Evolutionary conservation across 2,888 invertebrate species (phyloP).

Genomic region (Cryptocephalus moraei): DNA sequence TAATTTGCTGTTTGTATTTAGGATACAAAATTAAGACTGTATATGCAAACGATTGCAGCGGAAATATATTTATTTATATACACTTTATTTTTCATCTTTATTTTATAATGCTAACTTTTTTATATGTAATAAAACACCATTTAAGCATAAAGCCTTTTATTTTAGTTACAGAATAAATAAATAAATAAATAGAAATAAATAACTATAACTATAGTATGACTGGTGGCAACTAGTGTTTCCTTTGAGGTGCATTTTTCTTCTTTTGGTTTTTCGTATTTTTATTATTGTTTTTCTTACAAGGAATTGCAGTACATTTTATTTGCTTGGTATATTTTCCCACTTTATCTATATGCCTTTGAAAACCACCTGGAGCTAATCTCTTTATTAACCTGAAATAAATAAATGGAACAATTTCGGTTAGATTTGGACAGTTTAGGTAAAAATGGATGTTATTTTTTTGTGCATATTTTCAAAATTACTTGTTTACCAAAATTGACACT

Average conservation of each 20-base stretch:
- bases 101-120: slow-evolving; percentile 29
- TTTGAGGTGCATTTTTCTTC: slow-evolving; percentile 19
- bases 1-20: slow-evolving; percentile 25
- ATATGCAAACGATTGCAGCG: slow-evolving; percentile 28
- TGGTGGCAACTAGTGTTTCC: slow-evolving; percentile 22
- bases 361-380: slow-evolving; percentile 28
- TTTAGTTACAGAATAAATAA: slow-evolving; percentile 19
- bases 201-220: slow-evolving; percentile 8
- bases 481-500: too few relatives aligned
- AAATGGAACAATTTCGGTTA: too few relatives aligned
- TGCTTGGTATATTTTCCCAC: slow-evolving; percentile 31
- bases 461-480: too few relatives aligned
- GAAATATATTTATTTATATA: slow-evolving; percentile 29
- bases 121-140: slow-evolving; percentile 27
- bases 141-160: slow-evolving; percentile 1
- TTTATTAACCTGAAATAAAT: slow-evolving; percentile 26
- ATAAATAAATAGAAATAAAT: slow-evolving; percentile 17
- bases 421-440: too few relatives aligned
- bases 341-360: slow-evolving; percentile 31
- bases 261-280: slow-evolving; percentile 6
- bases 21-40: slow-evolving; percentile 34
- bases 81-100: slow-evolving; percentile 21
- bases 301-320: slow-evolving; percentile 33
- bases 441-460: too few relatives aligned
- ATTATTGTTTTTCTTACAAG: slow-evolving; percentile 23